These are phyloP conservation scores for Ruditapes philippinarum DNA, from an alignment of 1,140 invertebrate species.

Conservation along the genomic window DNA sequence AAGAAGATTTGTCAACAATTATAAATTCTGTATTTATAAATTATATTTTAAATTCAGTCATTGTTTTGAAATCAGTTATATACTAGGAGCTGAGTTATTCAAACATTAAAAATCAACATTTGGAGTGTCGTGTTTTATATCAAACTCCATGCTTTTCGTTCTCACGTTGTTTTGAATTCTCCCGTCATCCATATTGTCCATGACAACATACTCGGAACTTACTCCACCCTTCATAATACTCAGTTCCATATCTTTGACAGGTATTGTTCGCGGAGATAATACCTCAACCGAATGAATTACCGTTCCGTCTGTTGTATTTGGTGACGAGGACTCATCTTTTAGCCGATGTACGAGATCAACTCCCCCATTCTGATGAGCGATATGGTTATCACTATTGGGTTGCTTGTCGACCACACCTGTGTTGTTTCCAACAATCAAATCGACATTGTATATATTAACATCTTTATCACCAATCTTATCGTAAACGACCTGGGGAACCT, in stretches of 20 bases:
- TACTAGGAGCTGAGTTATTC: background rate
- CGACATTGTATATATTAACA: background rate
- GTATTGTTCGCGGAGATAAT: background rate
- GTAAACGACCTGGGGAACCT: background rate
- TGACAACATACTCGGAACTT: conserved; percentile 21
- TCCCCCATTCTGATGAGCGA: background rate
- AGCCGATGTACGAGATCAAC: background rate
- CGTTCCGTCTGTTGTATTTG: background rate
- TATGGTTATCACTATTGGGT: background rate
- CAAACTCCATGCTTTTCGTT: background rate
- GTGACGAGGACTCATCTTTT: background rate
- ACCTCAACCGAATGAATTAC: background rate
- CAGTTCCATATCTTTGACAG: conserved; percentile 3
- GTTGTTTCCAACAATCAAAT: background rate
- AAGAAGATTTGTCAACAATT: no score
- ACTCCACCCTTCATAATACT: background rate
- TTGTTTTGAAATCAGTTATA: no score
- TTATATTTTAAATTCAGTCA: no score
- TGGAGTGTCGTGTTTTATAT: no score
- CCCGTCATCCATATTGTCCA: conserved; percentile 2
- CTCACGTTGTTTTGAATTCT: conserved; percentile 16
- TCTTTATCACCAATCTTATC: background rate
- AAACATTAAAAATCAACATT: no score
- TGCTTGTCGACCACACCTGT: background rate
- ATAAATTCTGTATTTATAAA: no score